Evolutionary conservation across 2,888 invertebrate species (phyloP), one percentile per base, ranked within the genome.

Genomic region (Heteropelma amictum): DNA sequence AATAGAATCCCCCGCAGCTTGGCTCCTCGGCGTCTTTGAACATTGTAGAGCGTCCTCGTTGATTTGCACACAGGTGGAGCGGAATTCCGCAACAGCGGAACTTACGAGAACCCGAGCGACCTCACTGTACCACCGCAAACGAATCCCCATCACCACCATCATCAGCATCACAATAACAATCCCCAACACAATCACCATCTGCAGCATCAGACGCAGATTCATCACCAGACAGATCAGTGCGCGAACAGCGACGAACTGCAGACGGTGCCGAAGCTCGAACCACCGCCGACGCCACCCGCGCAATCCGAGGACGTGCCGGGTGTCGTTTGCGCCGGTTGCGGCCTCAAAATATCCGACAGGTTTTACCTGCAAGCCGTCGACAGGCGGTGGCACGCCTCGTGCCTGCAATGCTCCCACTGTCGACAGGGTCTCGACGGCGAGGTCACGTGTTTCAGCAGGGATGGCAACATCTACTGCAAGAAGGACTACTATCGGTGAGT

Each of bases 401-500:
- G 98, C 88, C 92, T 98, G 33, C 94, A 96, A 87, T 98, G 98
- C 90, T 95, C 94, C 87, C 95, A 97, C 89, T 98, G 98, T 90
- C 93, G 95, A 85, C 93, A 95, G 90, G 94, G 95, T 3, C 92
- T 98, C 81, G 98, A 98, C 89, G 94, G 96, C 1, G 97, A 98
- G 89, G 93, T 95, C 87, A 95, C 97, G 81, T 98, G 98, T 90
- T 98, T 97, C 90, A 95, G 96, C 79, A 92, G 96, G 81, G 97
- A 97, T 89, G 97, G 96, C 84, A 95, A 95, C 88, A 97, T 98
- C 85, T 98, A 96, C 91, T 98, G 98, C 93, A 97, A 97, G 91
- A 96, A 96, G 88, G 98, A 98, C 90, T 98, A 98, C 90, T 96
- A 96, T 92, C 95, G 97, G 98, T 98, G 88, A 93, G 95, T 91